Percentiles rank a stretch among this genome's conserved stretches.
These are phyloP conservation scores for Acropternis orthonyx DNA, from an alignment of 2,797 vertebrate species.

Conservation along the genomic window DNA sequence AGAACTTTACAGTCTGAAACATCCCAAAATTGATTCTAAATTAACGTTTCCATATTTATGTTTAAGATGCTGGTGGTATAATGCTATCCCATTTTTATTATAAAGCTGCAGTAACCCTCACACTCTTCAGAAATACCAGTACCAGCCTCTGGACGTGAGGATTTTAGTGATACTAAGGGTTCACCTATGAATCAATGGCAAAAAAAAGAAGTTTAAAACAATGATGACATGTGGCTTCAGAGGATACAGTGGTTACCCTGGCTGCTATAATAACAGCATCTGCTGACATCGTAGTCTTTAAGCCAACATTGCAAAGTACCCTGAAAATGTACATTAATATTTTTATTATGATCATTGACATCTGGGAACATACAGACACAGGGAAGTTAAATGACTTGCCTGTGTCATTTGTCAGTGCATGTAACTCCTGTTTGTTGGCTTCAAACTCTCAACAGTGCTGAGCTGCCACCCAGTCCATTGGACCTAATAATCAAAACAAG, in stretches of 20 bases:
- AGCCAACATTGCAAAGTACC: neutral
- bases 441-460: neutral
- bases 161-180: neutral
- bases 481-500: neutral
- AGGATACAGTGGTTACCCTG: neutral
- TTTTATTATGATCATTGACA: slow-evolving; percentile 20
- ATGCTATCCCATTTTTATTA: slow-evolving; percentile 69
- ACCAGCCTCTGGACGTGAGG: neutral
- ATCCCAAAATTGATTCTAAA: slow-evolving; percentile 79
- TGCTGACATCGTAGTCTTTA: neutral
- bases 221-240: neutral
- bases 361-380: neutral
- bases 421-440: neutral
- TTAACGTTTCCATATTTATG: slow-evolving; percentile 73
- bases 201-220: neutral
- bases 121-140: neutral
- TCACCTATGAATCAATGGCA: neutral
- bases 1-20: slow-evolving; percentile 81
- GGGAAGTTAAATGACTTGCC: neutral
- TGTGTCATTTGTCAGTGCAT: neutral
- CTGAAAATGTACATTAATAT: neutral
- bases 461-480: neutral
- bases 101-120: slow-evolving; percentile 22
- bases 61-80: slow-evolving; percentile 65
- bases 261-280: neutral